These are phyloP conservation scores for Xestoiulus laeticollis DNA, from an alignment of 2,888 invertebrate genomes.

Conservation along the genomic window DNA sequence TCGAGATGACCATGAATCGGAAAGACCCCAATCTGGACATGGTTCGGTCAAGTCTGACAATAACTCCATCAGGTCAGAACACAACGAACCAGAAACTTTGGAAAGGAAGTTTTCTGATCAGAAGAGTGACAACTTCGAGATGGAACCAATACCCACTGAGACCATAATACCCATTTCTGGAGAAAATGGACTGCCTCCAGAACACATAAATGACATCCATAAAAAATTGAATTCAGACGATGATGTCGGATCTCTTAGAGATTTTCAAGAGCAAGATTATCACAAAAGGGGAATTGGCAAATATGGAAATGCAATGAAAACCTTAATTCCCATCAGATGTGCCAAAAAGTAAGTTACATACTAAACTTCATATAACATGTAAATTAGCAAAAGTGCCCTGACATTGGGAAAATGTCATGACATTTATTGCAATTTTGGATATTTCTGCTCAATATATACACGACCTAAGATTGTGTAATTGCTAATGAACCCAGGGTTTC, in stretches of 20 bases:
- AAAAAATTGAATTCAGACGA: neutral
- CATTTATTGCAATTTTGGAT: too few species aligned
- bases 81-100: neutral
- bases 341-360: conserved; percentile 13
- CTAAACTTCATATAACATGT: too few species aligned
- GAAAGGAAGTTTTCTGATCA: neutral
- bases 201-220: neutral
- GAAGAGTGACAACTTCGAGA: neutral
- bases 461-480: too few species aligned
- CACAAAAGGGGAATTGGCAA: conserved; percentile 23
- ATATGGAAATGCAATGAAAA: conserved; percentile 46
- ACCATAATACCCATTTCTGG: neutral
- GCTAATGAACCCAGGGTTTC: too few species aligned
- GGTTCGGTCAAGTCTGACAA: neutral
- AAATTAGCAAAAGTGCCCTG: too few species aligned
- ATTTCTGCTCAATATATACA: too few species aligned
- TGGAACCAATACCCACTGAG: neutral
- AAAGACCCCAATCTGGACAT: neutral
- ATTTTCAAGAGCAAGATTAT: neutral
- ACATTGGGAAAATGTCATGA: too few species aligned
- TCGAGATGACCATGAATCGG: neutral
- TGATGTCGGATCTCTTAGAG: neutral
- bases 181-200: neutral
- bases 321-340: conserved; percentile 47
- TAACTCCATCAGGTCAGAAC: neutral